phyloP scores from a whole-genome alignment of 2,113 vertebrate genomes.

The Aythya baeri region DNA sequence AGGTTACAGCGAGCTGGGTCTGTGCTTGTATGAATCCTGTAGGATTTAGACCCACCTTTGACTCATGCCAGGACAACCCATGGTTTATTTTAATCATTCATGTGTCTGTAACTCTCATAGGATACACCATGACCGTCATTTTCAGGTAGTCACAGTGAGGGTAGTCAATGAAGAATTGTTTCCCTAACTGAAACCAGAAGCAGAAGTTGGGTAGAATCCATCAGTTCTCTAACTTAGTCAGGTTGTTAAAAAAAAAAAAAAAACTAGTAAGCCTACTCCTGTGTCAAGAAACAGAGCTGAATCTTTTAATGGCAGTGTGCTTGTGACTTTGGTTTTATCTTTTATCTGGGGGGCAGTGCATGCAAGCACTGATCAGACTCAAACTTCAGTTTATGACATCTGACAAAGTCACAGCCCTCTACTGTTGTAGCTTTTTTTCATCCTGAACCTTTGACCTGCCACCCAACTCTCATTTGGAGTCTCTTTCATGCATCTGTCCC shows the following conservation, averaged over 20 bases:
- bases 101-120: accelerated
- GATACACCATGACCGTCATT: not conserved
- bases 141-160: not conserved
- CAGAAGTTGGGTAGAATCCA: not conserved
- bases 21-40: accelerated
- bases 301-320: not conserved
- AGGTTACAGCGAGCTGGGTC: not conserved
- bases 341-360: not conserved
- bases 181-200: not conserved
- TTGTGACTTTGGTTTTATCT: not conserved
- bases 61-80: not conserved
- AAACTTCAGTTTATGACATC: not conserved
- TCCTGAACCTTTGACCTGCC: not conserved
- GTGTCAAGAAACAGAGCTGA: not conserved
- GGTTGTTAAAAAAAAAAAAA: not conserved
- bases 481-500: not conserved
- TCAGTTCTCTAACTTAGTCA: not conserved
- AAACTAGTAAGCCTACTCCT: not conserved
- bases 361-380: not conserved
- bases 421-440: not conserved
- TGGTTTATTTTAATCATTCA: not conserved
- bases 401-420: not conserved
- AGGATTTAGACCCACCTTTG: not conserved
- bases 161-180: not conserved
- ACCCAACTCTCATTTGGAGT: not conserved